Evolutionary conservation across 2,113 vertebrate genomes (phyloP).

Genomic region (Cygnus atratus): DNA sequence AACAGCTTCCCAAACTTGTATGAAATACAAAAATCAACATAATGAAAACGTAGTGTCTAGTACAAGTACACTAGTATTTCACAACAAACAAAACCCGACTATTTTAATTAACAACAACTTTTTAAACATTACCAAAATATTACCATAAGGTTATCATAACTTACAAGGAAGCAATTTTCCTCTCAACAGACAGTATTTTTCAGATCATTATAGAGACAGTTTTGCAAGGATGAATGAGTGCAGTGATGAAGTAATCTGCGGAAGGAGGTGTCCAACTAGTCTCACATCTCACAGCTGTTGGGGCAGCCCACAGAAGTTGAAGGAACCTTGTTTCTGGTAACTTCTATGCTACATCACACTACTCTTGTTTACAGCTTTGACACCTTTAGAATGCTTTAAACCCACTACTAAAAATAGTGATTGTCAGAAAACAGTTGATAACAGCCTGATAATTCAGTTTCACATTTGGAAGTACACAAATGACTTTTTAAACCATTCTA

Average conservation of each 20-base stretch:
- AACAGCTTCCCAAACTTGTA: background rate
- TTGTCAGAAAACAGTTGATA: background rate
- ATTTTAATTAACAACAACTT: background rate
- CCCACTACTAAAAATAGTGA: background rate
- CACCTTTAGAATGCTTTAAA: background rate
- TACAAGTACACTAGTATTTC: background rate
- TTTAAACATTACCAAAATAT: background rate
- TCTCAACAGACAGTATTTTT: accelerated
- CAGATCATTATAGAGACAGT: background rate
- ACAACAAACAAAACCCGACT: background rate
- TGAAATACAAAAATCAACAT: background rate
- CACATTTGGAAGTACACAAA: background rate
- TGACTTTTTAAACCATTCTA: background rate
- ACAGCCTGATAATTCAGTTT: background rate
- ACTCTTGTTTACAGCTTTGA: background rate
- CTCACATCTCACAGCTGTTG: background rate
- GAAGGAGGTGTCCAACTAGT: background rate
- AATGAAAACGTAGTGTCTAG: background rate
- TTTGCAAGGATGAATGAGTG: accelerated
- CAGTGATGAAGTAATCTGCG: background rate
- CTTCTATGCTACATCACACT: background rate
- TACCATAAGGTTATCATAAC: background rate
- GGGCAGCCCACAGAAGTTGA: background rate
- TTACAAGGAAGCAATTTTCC: background rate
- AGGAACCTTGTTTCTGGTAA: background rate